phyloP scores from a whole-genome alignment of 2,113 vertebrate genomes.

The Brachypteracias leptosomus region DNA sequence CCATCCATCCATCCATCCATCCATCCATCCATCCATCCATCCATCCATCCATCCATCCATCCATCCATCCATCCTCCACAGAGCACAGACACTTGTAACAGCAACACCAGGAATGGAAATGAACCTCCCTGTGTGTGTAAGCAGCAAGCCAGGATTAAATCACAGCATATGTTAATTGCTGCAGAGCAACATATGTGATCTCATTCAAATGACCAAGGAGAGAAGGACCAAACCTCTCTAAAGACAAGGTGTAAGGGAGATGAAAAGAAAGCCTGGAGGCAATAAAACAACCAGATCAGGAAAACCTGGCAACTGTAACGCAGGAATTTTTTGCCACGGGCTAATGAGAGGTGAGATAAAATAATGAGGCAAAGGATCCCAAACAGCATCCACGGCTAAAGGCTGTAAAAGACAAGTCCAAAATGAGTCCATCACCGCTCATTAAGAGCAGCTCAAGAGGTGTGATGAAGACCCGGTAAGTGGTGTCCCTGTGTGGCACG shows the following conservation, averaged over 20 bases:
- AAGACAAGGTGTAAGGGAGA: not conserved
- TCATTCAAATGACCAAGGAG: not conserved
- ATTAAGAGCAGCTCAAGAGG: not conserved
- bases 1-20: too few relatives aligned
- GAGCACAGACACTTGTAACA: not conserved
- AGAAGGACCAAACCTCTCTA: not conserved
- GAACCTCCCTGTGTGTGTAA: not conserved
- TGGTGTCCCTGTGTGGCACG: not conserved
- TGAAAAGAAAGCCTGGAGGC: not conserved
- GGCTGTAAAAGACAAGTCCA: not conserved
- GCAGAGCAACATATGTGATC: not conserved
- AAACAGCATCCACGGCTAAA: not conserved
- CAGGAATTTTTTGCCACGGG: slow-evolving; percentile 32
- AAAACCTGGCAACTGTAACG: slow-evolving; percentile 19
- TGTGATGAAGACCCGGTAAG: not conserved
- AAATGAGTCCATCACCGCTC: not conserved
- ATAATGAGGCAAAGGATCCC: slow-evolving; percentile 24
- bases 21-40: too few relatives aligned
- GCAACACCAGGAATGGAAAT: not conserved
- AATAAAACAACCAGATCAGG: slow-evolving; percentile 8
- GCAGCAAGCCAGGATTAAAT: not conserved
- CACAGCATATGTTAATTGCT: not conserved
- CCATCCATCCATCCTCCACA: not conserved
- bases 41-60: too few relatives aligned
- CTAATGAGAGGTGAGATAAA: not conserved